Conservation (phyloP, 2,888 invertebrate genomes). For the Bellardia bayeri region DNA sequence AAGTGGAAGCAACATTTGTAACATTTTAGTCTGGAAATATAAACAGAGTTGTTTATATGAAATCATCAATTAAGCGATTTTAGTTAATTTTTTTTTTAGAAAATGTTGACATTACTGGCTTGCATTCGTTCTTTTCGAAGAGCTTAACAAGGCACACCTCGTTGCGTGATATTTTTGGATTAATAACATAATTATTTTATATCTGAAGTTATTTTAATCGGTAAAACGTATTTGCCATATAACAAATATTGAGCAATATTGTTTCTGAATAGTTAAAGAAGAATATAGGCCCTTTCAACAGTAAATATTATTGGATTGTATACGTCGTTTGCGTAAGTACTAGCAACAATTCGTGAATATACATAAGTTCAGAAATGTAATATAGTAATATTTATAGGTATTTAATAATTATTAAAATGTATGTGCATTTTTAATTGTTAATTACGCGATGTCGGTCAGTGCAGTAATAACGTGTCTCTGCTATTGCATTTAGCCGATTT, state of each 20-base stretch:
- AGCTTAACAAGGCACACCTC: conserved; percentile 57
- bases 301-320: background rate
- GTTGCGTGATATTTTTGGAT: conserved; percentile 23
- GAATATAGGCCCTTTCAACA: background rate
- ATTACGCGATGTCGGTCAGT: background rate
- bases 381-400: background rate
- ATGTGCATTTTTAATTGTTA: conserved; percentile 10
- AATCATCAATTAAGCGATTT: background rate
- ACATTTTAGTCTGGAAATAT: no score
- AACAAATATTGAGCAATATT: conserved; percentile 1
- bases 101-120: conserved; percentile 19
- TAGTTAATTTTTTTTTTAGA: background rate
- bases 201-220: background rate
- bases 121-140: conserved; percentile 51
- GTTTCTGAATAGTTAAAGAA: background rate
- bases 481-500: background rate
- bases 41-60: no score
- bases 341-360: conserved; percentile 12
- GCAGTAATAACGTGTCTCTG: background rate
- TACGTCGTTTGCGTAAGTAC: conserved; percentile 62
- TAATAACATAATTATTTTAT: conserved; percentile 5
- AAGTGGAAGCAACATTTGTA: no score
- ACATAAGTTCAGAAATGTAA: conserved; percentile 13
- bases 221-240: conserved; percentile 7
- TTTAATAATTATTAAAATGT: background rate